Evolutionary conservation across 2,888 invertebrate species (phyloP).

Genomic region (Crocallis elinguaria): DNA sequence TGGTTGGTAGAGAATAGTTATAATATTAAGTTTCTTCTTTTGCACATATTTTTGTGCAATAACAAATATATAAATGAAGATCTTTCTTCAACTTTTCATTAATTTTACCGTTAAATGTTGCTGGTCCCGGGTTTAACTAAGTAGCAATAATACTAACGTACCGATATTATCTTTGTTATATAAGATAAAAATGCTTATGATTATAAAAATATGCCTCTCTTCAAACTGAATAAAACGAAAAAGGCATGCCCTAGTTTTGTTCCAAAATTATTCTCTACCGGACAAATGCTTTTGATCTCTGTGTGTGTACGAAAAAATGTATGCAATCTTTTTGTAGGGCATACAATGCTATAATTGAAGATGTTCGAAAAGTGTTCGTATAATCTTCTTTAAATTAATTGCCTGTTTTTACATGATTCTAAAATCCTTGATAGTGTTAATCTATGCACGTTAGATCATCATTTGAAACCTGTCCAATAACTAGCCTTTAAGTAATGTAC

Average conservation of each 20-base stretch:
- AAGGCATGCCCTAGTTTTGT: conserved; percentile 21
- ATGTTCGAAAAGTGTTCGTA: conserved; percentile 8
- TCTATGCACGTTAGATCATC: conserved; percentile 78
- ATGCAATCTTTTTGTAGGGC: conserved; percentile 12
- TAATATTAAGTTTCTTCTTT: no score
- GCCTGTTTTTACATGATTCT: conserved; percentile 23
- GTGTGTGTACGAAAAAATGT: conserved; percentile 9
- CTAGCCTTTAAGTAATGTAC: conserved; percentile 53
- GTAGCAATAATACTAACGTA: no score
- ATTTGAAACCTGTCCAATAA: conserved; percentile 65
- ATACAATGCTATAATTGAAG: conserved; percentile 11
- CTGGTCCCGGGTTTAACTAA: no score
- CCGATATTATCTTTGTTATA: no score
- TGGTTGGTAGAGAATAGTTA: no score
- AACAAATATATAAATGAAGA: no score
- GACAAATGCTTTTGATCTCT: conserved; percentile 20
- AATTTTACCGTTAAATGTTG: no score
- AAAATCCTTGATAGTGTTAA: conserved; percentile 63
- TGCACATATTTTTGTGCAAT: no score
- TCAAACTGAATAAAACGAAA: conserved; percentile 1
- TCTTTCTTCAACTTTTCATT: no score
- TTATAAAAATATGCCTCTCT: background rate
- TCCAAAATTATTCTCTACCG: conserved; percentile 13
- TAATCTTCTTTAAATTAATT: conserved; percentile 28
- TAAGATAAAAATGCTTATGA: background rate